phyloP scores from a whole-genome alignment of 2,797 vertebrate species.

The Loris lydekkerianus region DNA sequence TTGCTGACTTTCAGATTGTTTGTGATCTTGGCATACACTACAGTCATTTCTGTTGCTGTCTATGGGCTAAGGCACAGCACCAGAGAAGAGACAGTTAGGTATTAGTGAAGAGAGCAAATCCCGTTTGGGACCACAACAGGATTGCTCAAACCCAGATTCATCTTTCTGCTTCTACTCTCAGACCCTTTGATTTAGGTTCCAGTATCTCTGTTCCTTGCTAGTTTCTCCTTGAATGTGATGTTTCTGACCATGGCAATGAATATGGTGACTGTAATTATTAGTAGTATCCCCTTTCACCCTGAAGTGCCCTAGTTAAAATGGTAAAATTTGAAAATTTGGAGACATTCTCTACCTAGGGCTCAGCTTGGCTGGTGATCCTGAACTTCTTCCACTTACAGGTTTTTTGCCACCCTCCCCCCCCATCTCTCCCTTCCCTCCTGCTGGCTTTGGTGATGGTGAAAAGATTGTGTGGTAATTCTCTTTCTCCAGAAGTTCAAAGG shows the following conservation, averaged over 20 bases:
- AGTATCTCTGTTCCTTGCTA: neutral
- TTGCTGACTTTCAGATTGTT: neutral
- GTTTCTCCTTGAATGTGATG: neutral
- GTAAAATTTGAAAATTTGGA: too few relatives aligned
- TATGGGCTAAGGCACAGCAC: neutral
- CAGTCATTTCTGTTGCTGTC: neutral
- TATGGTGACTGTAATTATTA: neutral
- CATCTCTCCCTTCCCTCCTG: neutral
- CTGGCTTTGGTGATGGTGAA: neutral
- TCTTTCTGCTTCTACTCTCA: neutral
- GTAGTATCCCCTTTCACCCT: neutral
- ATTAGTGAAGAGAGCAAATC: neutral
- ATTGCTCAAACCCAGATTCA: neutral
- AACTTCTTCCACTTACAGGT: neutral
- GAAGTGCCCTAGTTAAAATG: neutral
- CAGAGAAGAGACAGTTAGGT: neutral
- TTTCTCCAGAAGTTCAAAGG: constrained; percentile 61
- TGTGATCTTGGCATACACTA: neutral
- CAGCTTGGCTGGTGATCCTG: neutral
- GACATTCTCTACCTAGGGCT: neutral
- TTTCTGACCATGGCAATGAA: neutral
- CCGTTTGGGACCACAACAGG: neutral
- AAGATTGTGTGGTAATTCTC: constrained; percentile 25
- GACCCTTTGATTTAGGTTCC: neutral
- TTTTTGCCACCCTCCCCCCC: neutral